Evolutionary conservation across 53 echinoderm and acorn worm genomes (phyloP).

Genomic region (Actinopyga echinites): DNA sequence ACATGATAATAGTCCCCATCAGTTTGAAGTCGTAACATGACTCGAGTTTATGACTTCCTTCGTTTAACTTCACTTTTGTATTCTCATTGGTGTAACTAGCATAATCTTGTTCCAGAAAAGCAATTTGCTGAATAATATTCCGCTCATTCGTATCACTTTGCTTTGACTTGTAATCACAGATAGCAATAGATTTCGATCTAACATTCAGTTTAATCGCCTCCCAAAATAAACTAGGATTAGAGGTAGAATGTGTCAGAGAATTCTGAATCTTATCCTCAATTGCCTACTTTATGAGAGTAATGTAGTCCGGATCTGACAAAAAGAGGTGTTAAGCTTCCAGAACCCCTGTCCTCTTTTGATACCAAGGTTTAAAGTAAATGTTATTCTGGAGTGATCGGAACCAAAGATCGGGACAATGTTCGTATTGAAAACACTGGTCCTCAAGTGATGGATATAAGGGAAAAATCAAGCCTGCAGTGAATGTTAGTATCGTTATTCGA

Average conservation of each 20-base stretch:
- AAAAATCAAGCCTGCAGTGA: too few relatives aligned
- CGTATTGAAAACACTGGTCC: not conserved
- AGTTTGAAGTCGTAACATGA: too few relatives aligned
- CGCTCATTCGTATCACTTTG: not conserved
- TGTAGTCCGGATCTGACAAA: not conserved
- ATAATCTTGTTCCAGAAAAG: not conserved
- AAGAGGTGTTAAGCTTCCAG: slow-evolving; percentile 37
- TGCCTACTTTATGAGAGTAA: not conserved
- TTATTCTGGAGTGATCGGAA: slow-evolving; percentile 29
- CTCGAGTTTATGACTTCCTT: not conserved
- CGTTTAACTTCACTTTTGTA: not conserved
- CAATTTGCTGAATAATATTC: not conserved
- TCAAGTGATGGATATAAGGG: slow-evolving; percentile 1
- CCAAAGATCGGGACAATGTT: slow-evolving; percentile 30
- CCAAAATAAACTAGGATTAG: slow-evolving; percentile 5
- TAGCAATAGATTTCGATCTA: not conserved
- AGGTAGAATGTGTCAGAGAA: not conserved
- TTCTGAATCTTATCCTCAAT: slow-evolving; percentile 18
- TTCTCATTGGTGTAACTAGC: not conserved
- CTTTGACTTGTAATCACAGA: not conserved
- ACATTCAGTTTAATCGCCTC: slow-evolving; percentile 4
- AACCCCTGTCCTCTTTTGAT: slow-evolving; percentile 13
- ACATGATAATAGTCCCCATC: not conserved
- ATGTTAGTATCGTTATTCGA: not conserved
- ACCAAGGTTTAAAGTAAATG: not conserved